Evolutionary conservation across 92 coral and sea anemone species (phyloP).

Genomic region (Heteractis magnifica): DNA sequence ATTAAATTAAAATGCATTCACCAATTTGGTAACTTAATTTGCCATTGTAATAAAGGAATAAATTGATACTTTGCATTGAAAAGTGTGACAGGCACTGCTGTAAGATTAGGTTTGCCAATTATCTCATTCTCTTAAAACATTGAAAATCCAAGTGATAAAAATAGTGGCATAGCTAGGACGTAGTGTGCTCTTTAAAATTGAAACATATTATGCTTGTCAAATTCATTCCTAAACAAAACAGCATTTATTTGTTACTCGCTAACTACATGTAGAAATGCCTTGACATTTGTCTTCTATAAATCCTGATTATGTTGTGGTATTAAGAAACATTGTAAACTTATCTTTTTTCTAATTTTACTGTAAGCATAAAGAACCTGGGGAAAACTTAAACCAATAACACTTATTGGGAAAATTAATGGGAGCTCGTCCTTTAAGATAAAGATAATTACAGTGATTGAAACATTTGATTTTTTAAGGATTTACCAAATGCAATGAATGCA

Average conservation of each 20-base stretch:
- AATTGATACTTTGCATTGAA: constrained; percentile 5
- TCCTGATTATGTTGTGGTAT: too few species aligned
- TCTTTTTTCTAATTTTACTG: not conserved
- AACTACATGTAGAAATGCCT: too few species aligned
- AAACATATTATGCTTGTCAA: too few species aligned
- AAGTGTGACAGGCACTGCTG: constrained; percentile 7
- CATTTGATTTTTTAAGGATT: constrained; percentile 52
- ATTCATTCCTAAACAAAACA: too few species aligned
- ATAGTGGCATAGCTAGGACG: too few species aligned
- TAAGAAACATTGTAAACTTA: not conserved
- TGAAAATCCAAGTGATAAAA: not conserved
- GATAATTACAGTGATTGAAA: constrained; percentile 2
- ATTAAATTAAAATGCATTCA: not conserved
- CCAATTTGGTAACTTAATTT: not conserved
- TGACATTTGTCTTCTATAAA: too few species aligned
- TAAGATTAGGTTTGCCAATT: not conserved
- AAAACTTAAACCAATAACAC: not conserved
- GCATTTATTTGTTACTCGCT: too few species aligned
- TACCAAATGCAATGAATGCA: constrained; percentile 96
- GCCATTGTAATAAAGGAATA: not conserved
- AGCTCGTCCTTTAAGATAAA: not conserved
- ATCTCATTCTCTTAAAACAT: not conserved
- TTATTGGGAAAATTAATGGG: not conserved
- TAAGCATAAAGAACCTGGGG: not conserved
- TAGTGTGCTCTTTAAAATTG: too few species aligned